Evolutionary conservation across 2,113 vertebrate species (phyloP).

Genomic region (Origma solitaria): DNA sequence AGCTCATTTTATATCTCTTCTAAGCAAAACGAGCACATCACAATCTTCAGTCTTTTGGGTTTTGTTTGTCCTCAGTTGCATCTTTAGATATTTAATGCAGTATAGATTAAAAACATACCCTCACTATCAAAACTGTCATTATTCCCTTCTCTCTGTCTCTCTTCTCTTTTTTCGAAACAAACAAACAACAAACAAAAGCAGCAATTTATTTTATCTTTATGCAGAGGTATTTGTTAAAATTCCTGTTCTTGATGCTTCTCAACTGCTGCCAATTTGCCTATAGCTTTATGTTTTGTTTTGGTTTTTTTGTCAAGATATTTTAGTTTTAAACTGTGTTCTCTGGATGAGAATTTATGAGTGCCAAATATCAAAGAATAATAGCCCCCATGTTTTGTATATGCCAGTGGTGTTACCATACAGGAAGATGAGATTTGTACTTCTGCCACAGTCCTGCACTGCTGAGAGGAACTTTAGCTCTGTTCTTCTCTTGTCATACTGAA

Average conservation of each 20-base stretch:
- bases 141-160: neutral
- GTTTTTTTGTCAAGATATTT: neutral
- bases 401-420: neutral
- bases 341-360: neutral
- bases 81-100: neutral
- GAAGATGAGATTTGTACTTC: neutral
- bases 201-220: neutral
- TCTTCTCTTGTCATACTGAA: neutral
- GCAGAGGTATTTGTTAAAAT: neutral
- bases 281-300: fast-evolving
- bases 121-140: neutral
- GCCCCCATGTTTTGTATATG: neutral
- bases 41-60: neutral
- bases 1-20: neutral
- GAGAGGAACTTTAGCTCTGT: neutral
- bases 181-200: neutral
- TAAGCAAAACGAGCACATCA: neutral
- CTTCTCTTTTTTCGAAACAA: neutral
- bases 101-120: neutral
- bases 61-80: neutral
- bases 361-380: neutral
- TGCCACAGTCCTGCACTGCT: neutral
- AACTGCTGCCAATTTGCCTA: neutral
- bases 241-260: neutral
- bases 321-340: neutral